Evolutionary conservation across 2,113 vertebrate genomes (phyloP).

Genomic region (Ancistrus triradiatus): DNA sequence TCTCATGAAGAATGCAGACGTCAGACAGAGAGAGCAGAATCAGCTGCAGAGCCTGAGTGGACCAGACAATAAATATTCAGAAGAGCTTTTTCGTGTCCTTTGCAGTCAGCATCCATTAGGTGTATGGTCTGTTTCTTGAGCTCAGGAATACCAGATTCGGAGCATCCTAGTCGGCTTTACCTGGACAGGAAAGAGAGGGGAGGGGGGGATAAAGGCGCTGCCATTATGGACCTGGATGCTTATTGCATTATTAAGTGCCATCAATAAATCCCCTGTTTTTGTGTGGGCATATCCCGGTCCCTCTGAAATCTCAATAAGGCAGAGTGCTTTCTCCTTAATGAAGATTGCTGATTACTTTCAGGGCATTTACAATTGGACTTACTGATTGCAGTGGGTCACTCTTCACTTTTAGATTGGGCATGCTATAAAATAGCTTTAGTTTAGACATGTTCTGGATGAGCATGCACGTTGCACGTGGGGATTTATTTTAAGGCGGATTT

Average conservation of each 20-base stretch:
- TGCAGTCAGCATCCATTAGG: conserved; percentile 31
- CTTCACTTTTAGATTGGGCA: too few relatives aligned
- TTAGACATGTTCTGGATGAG: too few relatives aligned
- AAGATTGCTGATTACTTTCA: conserved; percentile 72
- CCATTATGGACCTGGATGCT: conserved; percentile 63
- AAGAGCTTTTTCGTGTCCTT: too few relatives aligned
- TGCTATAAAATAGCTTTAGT: too few relatives aligned
- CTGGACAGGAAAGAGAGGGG: conserved; percentile 2
- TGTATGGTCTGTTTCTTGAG: neutral
- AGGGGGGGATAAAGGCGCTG: conserved; percentile 61
- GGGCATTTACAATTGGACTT: conserved; percentile 46
- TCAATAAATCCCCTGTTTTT: conserved; percentile 73
- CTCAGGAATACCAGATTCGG: neutral
- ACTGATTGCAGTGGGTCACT: conserved; percentile 46
- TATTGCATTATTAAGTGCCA: conserved; percentile 78
- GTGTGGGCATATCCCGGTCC: conserved; percentile 52
- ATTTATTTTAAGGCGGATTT: too few relatives aligned
- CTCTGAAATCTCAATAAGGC: conserved; percentile 69
- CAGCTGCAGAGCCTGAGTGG: too few relatives aligned
- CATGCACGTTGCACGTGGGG: too few relatives aligned
- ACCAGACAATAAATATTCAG: too few relatives aligned
- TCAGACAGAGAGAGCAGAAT: too few relatives aligned
- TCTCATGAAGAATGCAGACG: too few relatives aligned
- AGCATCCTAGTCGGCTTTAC: conserved; percentile 2
- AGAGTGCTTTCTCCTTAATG: conserved; percentile 70